These are phyloP conservation scores for Crocidura indochinensis DNA, from an alignment of 2,797 vertebrate species.

Conservation along the genomic window DNA sequence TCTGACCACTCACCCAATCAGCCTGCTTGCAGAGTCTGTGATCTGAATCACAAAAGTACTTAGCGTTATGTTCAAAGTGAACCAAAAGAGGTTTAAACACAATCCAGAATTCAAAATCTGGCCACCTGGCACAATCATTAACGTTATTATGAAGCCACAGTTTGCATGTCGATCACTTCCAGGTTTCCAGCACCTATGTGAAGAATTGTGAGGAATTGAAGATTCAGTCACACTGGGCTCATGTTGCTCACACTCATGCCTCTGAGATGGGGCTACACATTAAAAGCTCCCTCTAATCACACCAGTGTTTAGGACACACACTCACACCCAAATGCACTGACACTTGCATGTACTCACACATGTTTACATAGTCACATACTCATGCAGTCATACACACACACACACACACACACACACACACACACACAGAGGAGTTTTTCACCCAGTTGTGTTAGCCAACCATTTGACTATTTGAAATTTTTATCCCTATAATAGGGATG, in stretches of 20 bases:
- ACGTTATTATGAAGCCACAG: background rate
- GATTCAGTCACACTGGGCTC: background rate
- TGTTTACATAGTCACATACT: too few relatives aligned
- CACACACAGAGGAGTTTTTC: background rate
- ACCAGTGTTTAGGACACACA: too few relatives aligned
- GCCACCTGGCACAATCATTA: background rate
- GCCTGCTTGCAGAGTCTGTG: background rate
- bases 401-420: too few relatives aligned
- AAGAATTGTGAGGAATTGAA: background rate
- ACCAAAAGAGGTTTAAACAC: constrained; percentile 36
- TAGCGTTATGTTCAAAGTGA: constrained; percentile 22
- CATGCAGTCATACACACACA: too few relatives aligned
- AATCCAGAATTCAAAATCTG: background rate
- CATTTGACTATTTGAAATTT: background rate
- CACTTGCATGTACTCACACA: too few relatives aligned
- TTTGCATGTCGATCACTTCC: background rate
- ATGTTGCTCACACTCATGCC: background rate
- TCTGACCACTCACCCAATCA: constrained; percentile 31
- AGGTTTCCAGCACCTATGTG: background rate
- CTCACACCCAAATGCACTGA: too few relatives aligned
- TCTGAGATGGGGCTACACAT: too few relatives aligned
- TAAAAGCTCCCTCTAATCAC: background rate
- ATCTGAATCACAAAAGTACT: background rate
- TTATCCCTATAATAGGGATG: background rate
- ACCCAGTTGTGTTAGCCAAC: background rate